These are phyloP conservation scores for Macrophya annulata DNA, from an alignment of 2,888 invertebrate species.

Conservation along the genomic window DNA sequence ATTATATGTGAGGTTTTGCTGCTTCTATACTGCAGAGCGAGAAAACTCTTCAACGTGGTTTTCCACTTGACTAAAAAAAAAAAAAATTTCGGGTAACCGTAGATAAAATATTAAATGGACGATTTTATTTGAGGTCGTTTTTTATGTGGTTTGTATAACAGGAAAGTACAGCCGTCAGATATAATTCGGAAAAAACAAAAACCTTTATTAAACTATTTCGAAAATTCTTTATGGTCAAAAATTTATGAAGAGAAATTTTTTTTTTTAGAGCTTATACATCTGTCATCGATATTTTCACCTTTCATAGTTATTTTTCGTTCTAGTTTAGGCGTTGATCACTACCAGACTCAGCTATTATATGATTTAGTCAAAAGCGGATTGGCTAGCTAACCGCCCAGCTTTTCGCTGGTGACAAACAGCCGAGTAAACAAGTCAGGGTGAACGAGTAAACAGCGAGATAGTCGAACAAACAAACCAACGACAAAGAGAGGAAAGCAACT, in stretches of 20 bases:
- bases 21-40: too few relatives aligned
- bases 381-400: constrained; percentile 9
- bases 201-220: not conserved
- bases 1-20: not conserved
- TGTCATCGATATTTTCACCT: not conserved
- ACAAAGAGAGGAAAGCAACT: constrained; percentile 13
- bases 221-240: not conserved
- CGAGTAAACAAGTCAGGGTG: constrained; percentile 42
- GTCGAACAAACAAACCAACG: constrained; percentile 23
- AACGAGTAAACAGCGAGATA: constrained; percentile 36
- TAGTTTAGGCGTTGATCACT: not conserved
- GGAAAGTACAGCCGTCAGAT: too few relatives aligned
- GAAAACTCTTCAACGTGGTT: not conserved
- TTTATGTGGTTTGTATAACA: too few relatives aligned
- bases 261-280: too few relatives aligned
- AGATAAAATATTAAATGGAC: too few relatives aligned
- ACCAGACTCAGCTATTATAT: not conserved
- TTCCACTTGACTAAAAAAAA: not conserved
- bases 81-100: too few relatives aligned
- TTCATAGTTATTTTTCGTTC: not conserved
- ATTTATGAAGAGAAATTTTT: too few relatives aligned
- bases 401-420: constrained; percentile 34
- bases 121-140: too few relatives aligned
- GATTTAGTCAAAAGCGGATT: constrained; percentile 20
- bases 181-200: too few relatives aligned